phyloP scores from a whole-genome alignment of 2,113 vertebrate genomes.

The Megaceryle torquata region DNA sequence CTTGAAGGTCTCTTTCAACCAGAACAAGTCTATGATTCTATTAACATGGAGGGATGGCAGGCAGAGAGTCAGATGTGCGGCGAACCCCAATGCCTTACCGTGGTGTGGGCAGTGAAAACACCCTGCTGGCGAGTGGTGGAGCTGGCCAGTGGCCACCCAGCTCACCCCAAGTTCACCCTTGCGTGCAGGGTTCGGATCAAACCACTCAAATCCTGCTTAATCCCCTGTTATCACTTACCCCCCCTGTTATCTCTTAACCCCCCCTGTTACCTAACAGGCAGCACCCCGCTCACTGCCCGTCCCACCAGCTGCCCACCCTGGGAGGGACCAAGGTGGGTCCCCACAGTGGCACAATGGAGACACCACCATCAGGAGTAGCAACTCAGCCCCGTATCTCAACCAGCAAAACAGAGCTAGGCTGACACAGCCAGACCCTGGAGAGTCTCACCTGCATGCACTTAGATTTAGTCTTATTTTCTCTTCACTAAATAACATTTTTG shows the following conservation, averaged over 20 bases:
- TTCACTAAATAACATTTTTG: neutral
- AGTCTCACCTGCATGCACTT: fast-evolving
- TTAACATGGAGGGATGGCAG: slow-evolving; percentile 35
- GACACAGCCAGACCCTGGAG: neutral
- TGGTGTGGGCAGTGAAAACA: slow-evolving; percentile 75
- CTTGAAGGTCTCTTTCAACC: too few species aligned
- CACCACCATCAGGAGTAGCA: fast-evolving
- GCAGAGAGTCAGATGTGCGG: slow-evolving; percentile 53
- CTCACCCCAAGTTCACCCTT: slow-evolving; percentile 69
- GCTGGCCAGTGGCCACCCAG: slow-evolving; percentile 74
- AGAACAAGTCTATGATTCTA: too few species aligned
- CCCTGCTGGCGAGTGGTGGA: slow-evolving; percentile 72
- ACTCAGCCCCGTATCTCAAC: fast-evolving
- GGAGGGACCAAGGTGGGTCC: neutral
- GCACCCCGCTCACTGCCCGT: slow-evolving; percentile 33
- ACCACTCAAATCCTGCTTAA: neutral
- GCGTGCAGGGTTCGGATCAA: neutral
- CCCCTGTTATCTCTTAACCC: neutral
- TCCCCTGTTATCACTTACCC: too few species aligned
- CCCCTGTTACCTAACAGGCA: neutral
- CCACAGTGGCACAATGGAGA: neutral
- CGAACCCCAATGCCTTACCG: slow-evolving; percentile 44
- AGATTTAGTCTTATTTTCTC: neutral
- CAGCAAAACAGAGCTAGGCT: fast-evolving
- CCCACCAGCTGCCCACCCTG: neutral